Base-by-base conservation (phyloP, 64 coral and sea anemone genomes). In the Pocillopora verrucosa region DNA sequence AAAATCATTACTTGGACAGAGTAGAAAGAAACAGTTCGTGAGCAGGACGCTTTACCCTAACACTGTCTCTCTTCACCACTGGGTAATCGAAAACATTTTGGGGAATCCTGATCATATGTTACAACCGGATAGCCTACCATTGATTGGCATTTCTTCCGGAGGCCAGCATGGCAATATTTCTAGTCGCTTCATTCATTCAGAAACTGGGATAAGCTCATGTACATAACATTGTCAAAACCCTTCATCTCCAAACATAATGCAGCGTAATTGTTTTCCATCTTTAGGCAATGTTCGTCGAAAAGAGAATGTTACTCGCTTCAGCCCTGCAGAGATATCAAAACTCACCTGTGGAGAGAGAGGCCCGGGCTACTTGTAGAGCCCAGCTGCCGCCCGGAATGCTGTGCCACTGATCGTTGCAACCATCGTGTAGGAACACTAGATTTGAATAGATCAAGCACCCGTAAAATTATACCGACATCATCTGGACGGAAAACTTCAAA, bases 321-420 rank as follows among this genome's bases (percentile, higher is more conserved):
- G 82, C 82, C 82, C 0, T 85, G 82, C 65, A 85, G 57, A 34
- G 82, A 57, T 56, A 51, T 85, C 34, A 85, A 85, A 24, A 0
- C 30, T 56, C 82, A 26, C 22, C 35, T 85, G 19, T 72, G 63
- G 65, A 85, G 38, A 20, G 36, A 85, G 41, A 85, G 13, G 37
- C 38, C 22, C 9, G 82, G n/a, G n/a, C 36, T 85, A 13, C 17
- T 85, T 9, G 82, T 85, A 2, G 16, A 59, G 5, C 36, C 20
- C 14, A 26, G 11, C 63, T 85, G 82, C 26, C 82, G 61, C 10
- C 82, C 82, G 10, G 36, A 72, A 36, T 85, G 82, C 38, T 85
- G 82, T 13, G 4, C 20, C 4, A 11, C 15, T 57, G 38, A 85
- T 85, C 16, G 24, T 9, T 85, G 82, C 82, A 85, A 85, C 57